phyloP scores from a whole-genome alignment of 2,113 vertebrate species.

The Coryphaenoides rupestris region DNA sequence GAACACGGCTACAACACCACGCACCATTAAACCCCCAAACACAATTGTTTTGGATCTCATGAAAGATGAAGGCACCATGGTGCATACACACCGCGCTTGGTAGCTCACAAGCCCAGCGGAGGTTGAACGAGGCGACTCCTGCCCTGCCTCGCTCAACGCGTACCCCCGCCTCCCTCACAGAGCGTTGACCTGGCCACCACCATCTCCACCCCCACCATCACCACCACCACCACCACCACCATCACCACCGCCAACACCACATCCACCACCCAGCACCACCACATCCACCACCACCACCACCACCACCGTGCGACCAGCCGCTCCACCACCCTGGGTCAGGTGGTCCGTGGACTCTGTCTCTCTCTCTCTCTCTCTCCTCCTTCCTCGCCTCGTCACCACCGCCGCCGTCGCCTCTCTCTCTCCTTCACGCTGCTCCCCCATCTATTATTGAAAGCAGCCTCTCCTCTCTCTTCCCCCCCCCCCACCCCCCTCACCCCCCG shows the following conservation, averaged over 20 bases:
- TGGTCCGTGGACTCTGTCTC: neutral
- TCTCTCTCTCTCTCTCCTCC: slow-evolving; percentile 42
- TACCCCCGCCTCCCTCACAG: neutral
- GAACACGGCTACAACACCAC: too few relatives aligned
- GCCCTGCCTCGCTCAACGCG: slow-evolving; percentile 17
- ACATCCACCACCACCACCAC: neutral
- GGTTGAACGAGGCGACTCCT: slow-evolving; percentile 38
- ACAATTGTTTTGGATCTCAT: slow-evolving; percentile 20
- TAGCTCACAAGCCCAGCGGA: slow-evolving; percentile 39
- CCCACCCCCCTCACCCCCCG: slow-evolving; percentile 22
- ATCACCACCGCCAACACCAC: slow-evolving; percentile 31
- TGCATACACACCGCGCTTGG: slow-evolving; percentile 34
- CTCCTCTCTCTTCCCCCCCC: slow-evolving; percentile 26
- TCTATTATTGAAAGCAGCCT: slow-evolving; percentile 76
- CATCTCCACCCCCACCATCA: slow-evolving; percentile 33
- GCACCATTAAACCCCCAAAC: neutral
- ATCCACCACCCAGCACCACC: slow-evolving; percentile 27
- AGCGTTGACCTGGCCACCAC: too few relatives aligned
- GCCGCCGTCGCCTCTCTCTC: slow-evolving; percentile 48
- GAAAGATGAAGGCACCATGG: slow-evolving; percentile 27
- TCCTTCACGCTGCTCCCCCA: slow-evolving; percentile 54
- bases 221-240: neutral
- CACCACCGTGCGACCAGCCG: neutral
- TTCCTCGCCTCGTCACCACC: too few relatives aligned
- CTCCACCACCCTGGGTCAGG: neutral